Evolutionary conservation across 2,113 vertebrate genomes (phyloP), one percentile per base, ranked within the genome.

Genomic region (Neogale vison): DNA sequence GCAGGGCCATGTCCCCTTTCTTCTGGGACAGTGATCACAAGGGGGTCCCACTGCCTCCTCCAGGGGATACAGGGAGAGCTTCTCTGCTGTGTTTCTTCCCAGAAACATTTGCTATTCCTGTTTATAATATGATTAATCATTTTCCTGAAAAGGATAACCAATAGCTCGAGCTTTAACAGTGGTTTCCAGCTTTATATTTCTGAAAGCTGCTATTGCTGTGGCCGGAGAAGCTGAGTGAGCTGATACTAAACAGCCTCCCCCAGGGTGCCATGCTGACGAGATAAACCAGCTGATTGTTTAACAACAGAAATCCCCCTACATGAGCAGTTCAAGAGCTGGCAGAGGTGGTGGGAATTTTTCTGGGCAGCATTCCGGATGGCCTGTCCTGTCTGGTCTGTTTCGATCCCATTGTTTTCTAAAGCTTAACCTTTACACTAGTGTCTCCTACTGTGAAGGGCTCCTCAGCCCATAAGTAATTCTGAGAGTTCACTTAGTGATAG

Each of bases 261-360:
- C 93, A 45, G 47, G 50, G 15, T 31, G 47, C n/a, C 71, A 10
- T 7, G 17, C 6, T 0, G 42, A 13, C 20, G 31, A 57, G 72
- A 80, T n/a, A 97, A 89, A 39, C 61, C 65, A n/a, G 77, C 45
- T 74, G 52, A 88, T 50, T 57, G 72, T 69, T 13, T 45, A 85
- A 55, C 15, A 11, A 31, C 36, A 93, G 93, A 97, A 74, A 86
- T n/a, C 80, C 47, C 80, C 34, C 87, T 83, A 1, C n/a, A 69
- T 3, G 9, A 65, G 61, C 39, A 82, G 83, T 24, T 90, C 10
- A 18, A 59, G 71, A 89, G 36, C 59, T 92, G 93, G 88, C 94
- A 84, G 81, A 74, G 69, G 18, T 45, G 61, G 29, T 55, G 42
- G 81, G 96, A 92, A 87, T 63, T 79, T 97, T 88, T 80, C 89